Base-by-base conservation (phyloP, 1,140 invertebrate genomes). In the Calliphora vicina region DNA sequence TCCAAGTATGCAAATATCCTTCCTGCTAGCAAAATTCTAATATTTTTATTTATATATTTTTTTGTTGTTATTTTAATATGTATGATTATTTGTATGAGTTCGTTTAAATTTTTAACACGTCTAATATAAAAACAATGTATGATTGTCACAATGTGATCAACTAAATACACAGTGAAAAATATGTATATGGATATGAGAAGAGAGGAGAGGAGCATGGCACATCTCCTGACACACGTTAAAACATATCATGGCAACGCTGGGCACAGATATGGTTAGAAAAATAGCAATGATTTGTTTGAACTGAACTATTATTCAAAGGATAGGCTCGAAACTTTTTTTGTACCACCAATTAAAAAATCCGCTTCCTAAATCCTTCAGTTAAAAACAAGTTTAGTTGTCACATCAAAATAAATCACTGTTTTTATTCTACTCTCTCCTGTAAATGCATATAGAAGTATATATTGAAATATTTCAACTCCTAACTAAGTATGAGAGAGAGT, bases 71-170 rank as follows among this genome's bases (percentile, higher is more conserved):
- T 67, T 67, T n/a, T 57, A 17, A 5, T 5, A 17, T 15, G n/a
- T 17, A 57, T 10, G 61, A 20, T 67, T 67, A 25, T 67, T 8
- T 67, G 20, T 67, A 67, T 67, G 20, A 67, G 61, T 67, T 67
- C 61, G 23, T 67, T 67, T 67, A 23, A 67, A 67, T 67, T 67
- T 67, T 23, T 67, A 67, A 67, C 61, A 67, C 61, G 61, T 67
- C n/a, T 67, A 67, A 67, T 67, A 67, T 67, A 67, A 67, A n/a
- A 67, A 67, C 61, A 67, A 67, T 23, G 20, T 67, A 67, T 23
- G 61, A 67, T 67, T 67, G 61, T 67, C n/a, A 67, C 61, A 67
- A 67, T 67, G 20, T 25, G 61, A 67, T 10, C 61, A 67, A n/a
- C 61, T 67, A 67, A 67, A 67, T 23, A 67, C 5, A 67, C n/a